Base-by-base conservation (phyloP, 1,140 invertebrate genomes). In the Patella vulgata region DNA sequence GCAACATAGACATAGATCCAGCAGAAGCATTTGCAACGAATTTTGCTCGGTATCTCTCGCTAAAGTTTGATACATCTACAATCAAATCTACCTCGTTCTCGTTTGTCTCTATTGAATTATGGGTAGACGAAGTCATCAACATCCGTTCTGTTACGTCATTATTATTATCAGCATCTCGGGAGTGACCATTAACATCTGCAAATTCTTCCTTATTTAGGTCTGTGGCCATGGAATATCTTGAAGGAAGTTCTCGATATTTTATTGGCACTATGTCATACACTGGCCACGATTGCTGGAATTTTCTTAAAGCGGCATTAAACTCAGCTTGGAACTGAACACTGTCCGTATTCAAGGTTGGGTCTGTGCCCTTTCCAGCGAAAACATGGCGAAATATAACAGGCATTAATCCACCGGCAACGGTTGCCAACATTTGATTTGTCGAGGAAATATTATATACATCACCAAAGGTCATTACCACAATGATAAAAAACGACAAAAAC, bases 361-460 rank as follows among this genome's bases (percentile, higher is more conserved):
- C 53, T n/a, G n/a, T n/a, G 21, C 50, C 44, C 8, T 47, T 47
- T 17, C 62, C 43, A 17, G 54, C 66, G 25, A 75, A 67, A 31
- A 79, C n/a, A 36, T 70, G 68, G 4, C 71, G 58, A 28, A 80
- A 73, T 3, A 80, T 25, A 52, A 71, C 75, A 4, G 78, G 78
- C 11, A 78, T 23, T 59, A 76, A 70, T 11, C 76, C 74, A 11
- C 74, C 74, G 6, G 67, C 74, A 2, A 73, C 60, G 2, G 76
- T 73, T 23, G 74, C 76, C 19, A 78, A 39, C 39, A 74, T 72
- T 53, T 76, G 75, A 59, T 76, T 76, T 52, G 70, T 73, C 0
- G 70, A 54, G 17, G 72, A 74, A 12, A 78, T 64, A 30, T 65
- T 47, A 33, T 76, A 78, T 30, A 66, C 62, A 21, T 76, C 69